Evolutionary conservation across 1,140 invertebrate genomes (phyloP).

Genomic region (Aphis gossypii): DNA sequence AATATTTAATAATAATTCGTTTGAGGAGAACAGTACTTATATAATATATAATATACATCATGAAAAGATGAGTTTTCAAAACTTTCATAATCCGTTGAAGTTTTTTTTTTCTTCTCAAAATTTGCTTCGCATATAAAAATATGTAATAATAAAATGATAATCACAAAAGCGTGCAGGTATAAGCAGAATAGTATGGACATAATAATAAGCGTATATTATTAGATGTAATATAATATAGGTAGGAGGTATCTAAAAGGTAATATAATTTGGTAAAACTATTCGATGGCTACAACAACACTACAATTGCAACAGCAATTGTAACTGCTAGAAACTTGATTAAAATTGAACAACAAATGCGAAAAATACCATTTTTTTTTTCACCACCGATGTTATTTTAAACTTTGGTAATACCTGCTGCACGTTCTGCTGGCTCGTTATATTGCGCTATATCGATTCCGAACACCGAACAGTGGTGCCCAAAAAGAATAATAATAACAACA

Average conservation of each 20-base stretch:
- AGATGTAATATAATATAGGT: neutral
- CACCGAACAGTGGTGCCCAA: slow-evolving; percentile 30
- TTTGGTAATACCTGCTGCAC: slow-evolving; percentile 34
- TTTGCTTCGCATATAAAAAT: neutral
- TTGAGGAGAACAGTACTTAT: neutral
- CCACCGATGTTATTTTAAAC: slow-evolving; percentile 24
- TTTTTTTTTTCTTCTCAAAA: neutral
- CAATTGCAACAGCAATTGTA: neutral
- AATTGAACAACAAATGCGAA: slow-evolving; percentile 26
- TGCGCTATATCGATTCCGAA: slow-evolving; percentile 30
- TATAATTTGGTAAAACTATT: slow-evolving; percentile 29
- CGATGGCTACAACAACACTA: neutral
- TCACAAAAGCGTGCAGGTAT: too few relatives aligned
- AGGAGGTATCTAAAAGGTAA: neutral
- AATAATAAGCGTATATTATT: neutral
- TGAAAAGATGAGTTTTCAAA: neutral
- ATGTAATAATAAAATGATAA: neutral
- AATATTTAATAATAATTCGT: slow-evolving; percentile 46
- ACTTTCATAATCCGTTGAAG: neutral
- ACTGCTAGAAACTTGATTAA: slow-evolving; percentile 49
- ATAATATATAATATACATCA: neutral
- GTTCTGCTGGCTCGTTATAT: neutral
- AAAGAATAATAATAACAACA: neutral
- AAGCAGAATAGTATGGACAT: neutral
- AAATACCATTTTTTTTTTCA: neutral